These are phyloP conservation scores for Kryphioiulus occultus DNA, from an alignment of 2,888 invertebrate genomes.

Conservation along the genomic window DNA sequence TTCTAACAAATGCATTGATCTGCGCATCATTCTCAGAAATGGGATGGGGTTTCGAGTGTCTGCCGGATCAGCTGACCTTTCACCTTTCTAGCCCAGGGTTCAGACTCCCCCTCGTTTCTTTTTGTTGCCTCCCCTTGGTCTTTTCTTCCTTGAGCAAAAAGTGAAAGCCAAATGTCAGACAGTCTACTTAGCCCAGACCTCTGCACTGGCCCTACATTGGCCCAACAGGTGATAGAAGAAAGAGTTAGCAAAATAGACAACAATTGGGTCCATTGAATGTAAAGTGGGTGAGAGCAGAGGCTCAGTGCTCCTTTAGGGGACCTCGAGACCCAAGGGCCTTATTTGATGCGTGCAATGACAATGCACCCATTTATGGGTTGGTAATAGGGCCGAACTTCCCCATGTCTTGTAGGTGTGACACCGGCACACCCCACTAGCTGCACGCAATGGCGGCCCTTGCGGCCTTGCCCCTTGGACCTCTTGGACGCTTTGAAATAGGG, in stretches of 20 bases:
- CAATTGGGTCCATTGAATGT: slow-evolving; percentile 7
- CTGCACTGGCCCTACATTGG: neutral
- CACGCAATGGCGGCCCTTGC: neutral
- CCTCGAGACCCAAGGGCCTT: neutral
- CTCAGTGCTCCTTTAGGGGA: slow-evolving; percentile 13
- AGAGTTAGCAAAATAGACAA: slow-evolving; percentile 18
- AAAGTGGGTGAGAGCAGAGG: slow-evolving; percentile 14
- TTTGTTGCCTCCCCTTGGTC: neutral
- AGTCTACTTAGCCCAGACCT: slow-evolving; percentile 5
- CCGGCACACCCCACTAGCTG: neutral
- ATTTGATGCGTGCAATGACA: neutral
- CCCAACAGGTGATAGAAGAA: neutral
- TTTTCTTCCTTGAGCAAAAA: neutral
- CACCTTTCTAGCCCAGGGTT: neutral
- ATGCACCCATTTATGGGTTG: neutral
- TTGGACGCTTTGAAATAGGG: neutral
- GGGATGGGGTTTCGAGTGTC: neutral
- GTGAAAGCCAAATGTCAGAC: slow-evolving; percentile 16
- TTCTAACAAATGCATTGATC: too few species aligned
- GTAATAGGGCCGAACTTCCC: neutral
- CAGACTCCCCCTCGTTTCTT: neutral
- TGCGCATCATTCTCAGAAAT: neutral
- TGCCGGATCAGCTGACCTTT: neutral
- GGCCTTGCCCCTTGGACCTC: neutral
- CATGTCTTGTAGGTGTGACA: neutral